phyloP scores from a whole-genome alignment of 1,140 invertebrate species.

The Cryptotermes secundus region DNA sequence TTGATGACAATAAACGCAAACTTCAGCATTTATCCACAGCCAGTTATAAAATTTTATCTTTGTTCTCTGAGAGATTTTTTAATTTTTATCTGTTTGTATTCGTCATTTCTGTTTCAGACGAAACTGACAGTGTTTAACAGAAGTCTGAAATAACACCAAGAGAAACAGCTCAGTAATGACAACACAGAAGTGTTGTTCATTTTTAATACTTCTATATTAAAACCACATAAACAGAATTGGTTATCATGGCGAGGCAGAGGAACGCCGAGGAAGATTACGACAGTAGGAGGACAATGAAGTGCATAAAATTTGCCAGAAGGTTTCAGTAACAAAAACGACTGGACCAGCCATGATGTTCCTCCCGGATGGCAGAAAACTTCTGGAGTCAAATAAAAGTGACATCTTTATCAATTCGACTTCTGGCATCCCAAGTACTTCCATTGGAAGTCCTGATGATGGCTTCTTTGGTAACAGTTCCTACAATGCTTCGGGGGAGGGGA shows the following conservation, averaged over 20 bases:
- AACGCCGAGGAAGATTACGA: not conserved
- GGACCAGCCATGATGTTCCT: not conserved
- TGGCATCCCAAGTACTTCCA: not conserved
- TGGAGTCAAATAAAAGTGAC: not conserved
- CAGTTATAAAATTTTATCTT: no score
- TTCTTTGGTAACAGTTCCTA: constrained; percentile 1
- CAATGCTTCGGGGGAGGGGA: not conserved
- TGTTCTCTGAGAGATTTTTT: no score
- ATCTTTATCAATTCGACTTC: not conserved
- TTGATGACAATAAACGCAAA: no score
- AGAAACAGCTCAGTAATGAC: not conserved
- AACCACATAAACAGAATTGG: not conserved
- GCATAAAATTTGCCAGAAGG: not conserved
- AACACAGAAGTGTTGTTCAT: not conserved
- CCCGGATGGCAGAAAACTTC: not conserved
- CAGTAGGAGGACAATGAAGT: not conserved
- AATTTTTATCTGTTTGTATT: no score
- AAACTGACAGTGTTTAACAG: not conserved
- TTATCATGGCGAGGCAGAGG: not conserved
- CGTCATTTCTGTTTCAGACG: not conserved
- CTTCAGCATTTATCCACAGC: no score
- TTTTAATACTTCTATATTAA: not conserved
- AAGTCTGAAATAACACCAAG: not conserved
- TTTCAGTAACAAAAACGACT: not conserved
- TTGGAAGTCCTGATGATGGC: not conserved